These are phyloP conservation scores for Acyrthosiphon pisum DNA, from an alignment of 1,140 invertebrate genomes.

Conservation along the genomic window DNA sequence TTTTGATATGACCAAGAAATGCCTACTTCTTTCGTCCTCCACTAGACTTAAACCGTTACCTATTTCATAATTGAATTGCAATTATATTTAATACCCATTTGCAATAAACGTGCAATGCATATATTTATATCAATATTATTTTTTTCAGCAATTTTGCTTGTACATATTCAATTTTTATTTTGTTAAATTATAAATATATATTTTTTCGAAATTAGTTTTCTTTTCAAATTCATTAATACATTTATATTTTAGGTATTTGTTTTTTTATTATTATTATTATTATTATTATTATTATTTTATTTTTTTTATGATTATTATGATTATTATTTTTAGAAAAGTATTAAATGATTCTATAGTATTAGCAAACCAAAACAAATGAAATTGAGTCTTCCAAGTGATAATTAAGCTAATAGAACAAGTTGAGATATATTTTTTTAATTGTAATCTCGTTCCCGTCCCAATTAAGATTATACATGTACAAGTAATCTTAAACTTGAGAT, in stretches of 20 bases:
- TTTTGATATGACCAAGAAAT: slow-evolving; percentile 49
- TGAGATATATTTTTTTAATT: slow-evolving; percentile 55
- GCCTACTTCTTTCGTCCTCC: slow-evolving; percentile 3
- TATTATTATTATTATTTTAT: not conserved
- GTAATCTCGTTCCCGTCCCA: slow-evolving; percentile 56
- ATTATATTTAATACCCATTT: slow-evolving; percentile 51
- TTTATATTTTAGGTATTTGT: slow-evolving; percentile 32
- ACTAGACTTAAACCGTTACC: slow-evolving; percentile 53
- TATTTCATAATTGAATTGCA: slow-evolving; percentile 51
- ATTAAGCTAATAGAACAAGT: slow-evolving; percentile 49
- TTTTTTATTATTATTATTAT: slow-evolving; percentile 27
- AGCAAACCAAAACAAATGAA: slow-evolving; percentile 49
- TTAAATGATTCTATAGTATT: slow-evolving; percentile 55
- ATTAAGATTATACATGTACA: slow-evolving; percentile 25
- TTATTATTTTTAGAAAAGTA: slow-evolving; percentile 42
- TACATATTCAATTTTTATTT: slow-evolving; percentile 49
- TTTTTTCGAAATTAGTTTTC: slow-evolving; percentile 8
- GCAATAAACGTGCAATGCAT: slow-evolving; percentile 55
- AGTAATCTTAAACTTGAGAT: slow-evolving; percentile 41
- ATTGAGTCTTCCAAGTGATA: slow-evolving; percentile 54
- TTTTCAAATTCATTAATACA: slow-evolving; percentile 25
- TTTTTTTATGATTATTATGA: slow-evolving; percentile 23
- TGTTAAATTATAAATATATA: slow-evolving; percentile 45
- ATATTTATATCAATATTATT: slow-evolving; percentile 48
- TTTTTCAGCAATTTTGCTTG: slow-evolving; percentile 51